A percentile compares a stretch with the other conserved stretches of the same genome.
Conservation (phyloP, 2,888 invertebrate species). For the Teleiodes luculella region DNA sequence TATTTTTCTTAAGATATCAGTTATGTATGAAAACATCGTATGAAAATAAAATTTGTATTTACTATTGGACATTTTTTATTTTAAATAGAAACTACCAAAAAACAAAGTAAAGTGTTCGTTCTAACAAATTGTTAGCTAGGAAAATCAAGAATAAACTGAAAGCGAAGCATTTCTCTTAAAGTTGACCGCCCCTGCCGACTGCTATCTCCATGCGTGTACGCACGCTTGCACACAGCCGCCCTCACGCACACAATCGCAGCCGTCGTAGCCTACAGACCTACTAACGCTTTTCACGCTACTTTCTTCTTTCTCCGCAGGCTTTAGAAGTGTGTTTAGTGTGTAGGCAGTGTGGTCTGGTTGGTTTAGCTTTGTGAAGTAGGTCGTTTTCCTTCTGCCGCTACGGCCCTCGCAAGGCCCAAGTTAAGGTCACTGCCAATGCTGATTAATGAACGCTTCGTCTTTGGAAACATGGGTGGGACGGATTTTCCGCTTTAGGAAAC, state of each 20-base stretch:
- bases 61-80: too few species aligned
- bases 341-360: background rate
- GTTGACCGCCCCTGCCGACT: slow-evolving; percentile 52
- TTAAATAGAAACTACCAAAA: too few species aligned
- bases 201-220: slow-evolving; percentile 74
- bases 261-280: slow-evolving; percentile 73
- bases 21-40: too few species aligned
- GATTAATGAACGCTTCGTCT: slow-evolving; percentile 8
- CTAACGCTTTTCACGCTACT: slow-evolving; percentile 56
- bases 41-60: too few species aligned
- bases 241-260: slow-evolving; percentile 47
- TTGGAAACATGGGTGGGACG: slow-evolving; percentile 1
- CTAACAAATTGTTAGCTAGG: too few species aligned
- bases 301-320: slow-evolving; percentile 18
- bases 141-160: background rate
- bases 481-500: background rate
- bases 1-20: too few species aligned
- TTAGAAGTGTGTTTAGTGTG: background rate
- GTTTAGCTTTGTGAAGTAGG: background rate
- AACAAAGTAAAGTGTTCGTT: background rate
- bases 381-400: slow-evolving; percentile 28
- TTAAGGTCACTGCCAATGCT: slow-evolving; percentile 42
- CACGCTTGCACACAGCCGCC: slow-evolving; percentile 38
- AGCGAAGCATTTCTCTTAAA: slow-evolving; percentile 67
- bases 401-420: slow-evolving; percentile 54